Conservation (phyloP, 2,888 invertebrate genomes). For the Ochropleura leucogaster region DNA sequence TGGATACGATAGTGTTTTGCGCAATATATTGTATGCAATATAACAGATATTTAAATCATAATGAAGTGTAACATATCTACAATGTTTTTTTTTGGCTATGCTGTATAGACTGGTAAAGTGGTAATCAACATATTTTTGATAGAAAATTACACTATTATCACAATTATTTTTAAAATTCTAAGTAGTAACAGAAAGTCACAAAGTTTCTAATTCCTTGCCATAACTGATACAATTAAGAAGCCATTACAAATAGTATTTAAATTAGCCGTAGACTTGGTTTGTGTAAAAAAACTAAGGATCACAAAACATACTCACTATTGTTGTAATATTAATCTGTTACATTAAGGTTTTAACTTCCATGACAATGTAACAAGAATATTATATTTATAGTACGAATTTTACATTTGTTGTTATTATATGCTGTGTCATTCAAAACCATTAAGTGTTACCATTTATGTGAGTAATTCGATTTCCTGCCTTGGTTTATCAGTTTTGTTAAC, state of each 20-base stretch:
- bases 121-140: constrained; percentile 53
- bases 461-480: constrained; percentile 2
- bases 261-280: constrained; percentile 47
- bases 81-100: constrained; percentile 26
- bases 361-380: constrained; percentile 24
- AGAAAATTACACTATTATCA: constrained; percentile 38
- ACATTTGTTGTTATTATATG: constrained; percentile 64
- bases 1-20: not conserved
- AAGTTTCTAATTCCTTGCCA: constrained; percentile 70
- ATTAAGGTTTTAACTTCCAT: constrained; percentile 32
- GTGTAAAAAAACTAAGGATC: constrained; percentile 30
- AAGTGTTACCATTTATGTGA: constrained; percentile 20
- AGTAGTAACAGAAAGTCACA: constrained; percentile 27
- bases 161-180: constrained; percentile 27
- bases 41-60: constrained; percentile 7
- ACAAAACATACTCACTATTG: constrained; percentile 34
- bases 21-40: constrained; percentile 3
- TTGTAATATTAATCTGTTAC: constrained; percentile 7
- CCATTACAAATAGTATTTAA: constrained; percentile 57
- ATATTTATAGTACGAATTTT: constrained; percentile 57
- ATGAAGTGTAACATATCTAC: constrained; percentile 29
- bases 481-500: constrained; percentile 13
- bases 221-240: constrained; percentile 57
- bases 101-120: constrained; percentile 30
- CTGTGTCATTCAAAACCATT: constrained; percentile 43